Base-by-base conservation (phyloP, 2,113 vertebrate genomes). In the Sapajus apella region DNA sequence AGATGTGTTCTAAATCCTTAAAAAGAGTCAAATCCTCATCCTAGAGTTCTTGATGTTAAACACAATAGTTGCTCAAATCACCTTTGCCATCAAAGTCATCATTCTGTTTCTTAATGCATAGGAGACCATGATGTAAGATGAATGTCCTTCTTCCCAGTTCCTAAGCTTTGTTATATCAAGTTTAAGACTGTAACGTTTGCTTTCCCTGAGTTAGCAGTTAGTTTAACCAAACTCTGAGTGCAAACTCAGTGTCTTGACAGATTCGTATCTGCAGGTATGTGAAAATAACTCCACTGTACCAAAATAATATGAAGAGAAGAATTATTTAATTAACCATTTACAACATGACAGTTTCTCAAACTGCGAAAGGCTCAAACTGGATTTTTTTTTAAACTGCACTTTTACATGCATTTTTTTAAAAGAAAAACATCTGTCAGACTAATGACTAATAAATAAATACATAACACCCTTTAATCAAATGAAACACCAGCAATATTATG, bases 201-300 rank as follows among this genome's bases (percentile, higher is more conserved):
- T 58, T 58, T 76, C 82, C 56, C 50, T 83, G 30, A 68, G 7
- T 68, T 52, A 86, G 66, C 25, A 43, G 21, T 72, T 82, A 82
- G 73, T 96, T 95, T 45, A 61, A 18, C 37, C 58, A 90, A 73
- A 88, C 64, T 84, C 85, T 35, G 52, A 86, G 50, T 55, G 61
- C n/a, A 87, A 90, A 77, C 10, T 72, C 30, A 76, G 40, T 37
- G 27, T 87, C 52, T 84, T 81, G 45, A 91, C 45, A 96, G 40
- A 35, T 47, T 50, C 35, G 9, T n/a, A 70, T 77, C 72, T 94
- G 23, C 5, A 3, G 23, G 10, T 80, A 18, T 84, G 17, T 40
- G 58, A 91, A 84, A 40, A 91, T 30, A 97, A 90, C 82, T 79
- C 66, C 37, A 87, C 52, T 68, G 27, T 6, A 82, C 56, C 52